These are phyloP conservation scores for Lordiphosa mommai DNA, from an alignment of 1,140 invertebrate genomes.

Conservation along the genomic window DNA sequence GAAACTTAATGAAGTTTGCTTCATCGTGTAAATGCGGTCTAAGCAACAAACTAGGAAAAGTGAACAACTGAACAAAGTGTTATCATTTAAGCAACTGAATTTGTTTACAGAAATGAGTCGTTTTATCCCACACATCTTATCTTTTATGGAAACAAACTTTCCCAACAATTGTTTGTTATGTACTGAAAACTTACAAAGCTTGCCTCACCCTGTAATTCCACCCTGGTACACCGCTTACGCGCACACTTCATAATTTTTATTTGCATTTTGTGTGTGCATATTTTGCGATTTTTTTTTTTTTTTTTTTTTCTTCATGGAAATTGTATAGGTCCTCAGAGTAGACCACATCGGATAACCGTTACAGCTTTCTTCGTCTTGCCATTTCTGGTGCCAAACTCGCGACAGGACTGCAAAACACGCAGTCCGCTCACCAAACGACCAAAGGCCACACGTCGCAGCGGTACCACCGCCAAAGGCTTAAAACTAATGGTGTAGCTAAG, in stretches of 20 bases:
- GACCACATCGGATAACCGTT: slow-evolving; percentile 47
- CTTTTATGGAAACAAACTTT: too few species aligned
- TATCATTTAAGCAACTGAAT: too few species aligned
- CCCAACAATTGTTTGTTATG: too few species aligned
- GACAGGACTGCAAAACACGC: slow-evolving; percentile 38
- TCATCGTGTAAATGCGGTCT: too few species aligned
- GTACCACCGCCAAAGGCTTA: slow-evolving; percentile 34
- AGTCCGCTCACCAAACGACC: slow-evolving; percentile 45
- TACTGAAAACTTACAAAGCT: too few species aligned
- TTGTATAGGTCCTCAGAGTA: slow-evolving; percentile 30
- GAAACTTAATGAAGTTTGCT: too few species aligned
- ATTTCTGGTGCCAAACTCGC: slow-evolving; percentile 53
- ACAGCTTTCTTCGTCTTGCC: slow-evolving; percentile 46
- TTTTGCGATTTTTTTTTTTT: slow-evolving; percentile 2
- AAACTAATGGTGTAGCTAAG: slow-evolving; percentile 67
- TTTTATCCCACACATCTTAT: too few species aligned
- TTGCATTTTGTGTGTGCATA: slow-evolving; percentile 30
- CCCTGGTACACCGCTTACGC: not conserved
- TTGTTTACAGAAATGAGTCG: too few species aligned
- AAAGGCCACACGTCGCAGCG: slow-evolving; percentile 48
- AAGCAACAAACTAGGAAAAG: too few species aligned
- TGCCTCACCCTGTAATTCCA: too few species aligned
- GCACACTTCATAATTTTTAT: slow-evolving; percentile 65
- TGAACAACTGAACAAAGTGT: too few species aligned
- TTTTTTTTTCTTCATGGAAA: slow-evolving; percentile 1